Conservation (phyloP, 1,140 invertebrate species). For the Parasteatoda tepidariorum region DNA sequence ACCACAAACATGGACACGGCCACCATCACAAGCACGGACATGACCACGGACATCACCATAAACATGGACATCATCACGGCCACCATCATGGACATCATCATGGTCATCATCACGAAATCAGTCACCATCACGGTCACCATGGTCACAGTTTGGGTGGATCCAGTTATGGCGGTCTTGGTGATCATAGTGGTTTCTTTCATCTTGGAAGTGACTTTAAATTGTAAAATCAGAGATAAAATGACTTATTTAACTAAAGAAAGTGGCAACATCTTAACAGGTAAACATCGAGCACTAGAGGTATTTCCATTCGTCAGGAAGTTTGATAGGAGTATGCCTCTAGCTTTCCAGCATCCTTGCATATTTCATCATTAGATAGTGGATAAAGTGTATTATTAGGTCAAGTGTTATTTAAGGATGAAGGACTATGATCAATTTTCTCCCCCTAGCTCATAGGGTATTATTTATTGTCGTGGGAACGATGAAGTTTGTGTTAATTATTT, state of each 20-base stretch:
- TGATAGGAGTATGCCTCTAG: not conserved
- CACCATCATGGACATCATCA: not conserved
- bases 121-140: not conserved
- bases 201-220: conserved; percentile 33
- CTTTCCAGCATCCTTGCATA: too few relatives aligned
- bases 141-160: conserved; percentile 12
- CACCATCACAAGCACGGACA: not conserved
- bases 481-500: too few relatives aligned
- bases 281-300: not conserved
- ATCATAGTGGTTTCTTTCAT: conserved; percentile 10
- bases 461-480: too few relatives aligned
- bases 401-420: too few relatives aligned
- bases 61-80: not conserved
- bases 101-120: not conserved
- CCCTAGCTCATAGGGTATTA: too few relatives aligned
- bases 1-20: not conserved
- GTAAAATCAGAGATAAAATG: not conserved
- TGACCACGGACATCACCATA: not conserved
- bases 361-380: not conserved
- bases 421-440: too few relatives aligned
- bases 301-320: not conserved
- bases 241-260: not conserved
- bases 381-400: not conserved
- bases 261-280: too few relatives aligned
- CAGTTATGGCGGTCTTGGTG: conserved; percentile 43